These are phyloP conservation scores for Apamea monoglypha DNA, from an alignment of 2,888 invertebrate genomes.

Conservation along the genomic window DNA sequence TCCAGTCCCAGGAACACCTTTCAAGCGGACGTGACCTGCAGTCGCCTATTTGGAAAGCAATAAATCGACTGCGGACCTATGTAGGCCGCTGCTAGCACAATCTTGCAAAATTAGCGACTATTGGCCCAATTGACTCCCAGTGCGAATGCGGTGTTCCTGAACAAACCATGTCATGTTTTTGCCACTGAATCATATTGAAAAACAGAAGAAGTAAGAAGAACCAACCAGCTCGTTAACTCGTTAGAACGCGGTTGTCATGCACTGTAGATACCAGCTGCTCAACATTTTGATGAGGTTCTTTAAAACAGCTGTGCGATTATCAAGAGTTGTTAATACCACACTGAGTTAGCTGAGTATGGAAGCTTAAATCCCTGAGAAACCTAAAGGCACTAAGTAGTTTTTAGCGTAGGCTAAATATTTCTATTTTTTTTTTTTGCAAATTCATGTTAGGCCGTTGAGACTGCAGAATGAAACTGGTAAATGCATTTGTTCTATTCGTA, in stretches of 20 bases:
- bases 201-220: background rate
- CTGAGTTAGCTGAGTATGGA: background rate
- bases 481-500: background rate
- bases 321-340: constrained; percentile 20
- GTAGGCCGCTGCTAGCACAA: background rate
- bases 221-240: background rate
- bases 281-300: constrained; percentile 17
- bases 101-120: background rate
- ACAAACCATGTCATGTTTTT: background rate
- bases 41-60: too few relatives aligned
- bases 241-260: background rate
- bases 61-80: too few relatives aligned
- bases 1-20: too few relatives aligned
- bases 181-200: too few relatives aligned
- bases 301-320: background rate
- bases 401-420: background rate
- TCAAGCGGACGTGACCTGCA: too few relatives aligned
- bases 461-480: background rate
- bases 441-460: background rate
- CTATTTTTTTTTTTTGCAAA: background rate
- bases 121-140: background rate
- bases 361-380: background rate
- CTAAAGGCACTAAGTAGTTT: background rate
- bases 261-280: constrained; percentile 8
- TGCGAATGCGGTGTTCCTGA: background rate